phyloP scores from a whole-genome alignment of 1,140 invertebrate species.

The Parasteatoda tepidariorum region DNA sequence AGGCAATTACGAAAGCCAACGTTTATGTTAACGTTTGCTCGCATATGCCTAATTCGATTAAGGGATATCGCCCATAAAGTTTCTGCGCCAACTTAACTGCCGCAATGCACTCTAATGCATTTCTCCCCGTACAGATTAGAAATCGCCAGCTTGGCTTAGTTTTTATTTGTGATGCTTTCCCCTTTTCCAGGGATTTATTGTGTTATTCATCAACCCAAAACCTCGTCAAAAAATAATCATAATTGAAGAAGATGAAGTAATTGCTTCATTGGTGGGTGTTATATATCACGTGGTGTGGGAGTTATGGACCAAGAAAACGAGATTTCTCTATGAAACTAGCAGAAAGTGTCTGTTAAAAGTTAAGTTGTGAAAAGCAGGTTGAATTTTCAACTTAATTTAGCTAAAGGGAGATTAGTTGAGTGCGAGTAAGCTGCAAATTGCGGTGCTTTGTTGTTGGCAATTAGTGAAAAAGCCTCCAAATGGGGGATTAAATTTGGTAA shows the following conservation, averaged over 20 bases:
- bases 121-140: conserved; percentile 33
- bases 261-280: conserved; percentile 22
- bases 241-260: conserved; percentile 24
- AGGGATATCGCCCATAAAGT: conserved; percentile 56
- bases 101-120: conserved; percentile 9
- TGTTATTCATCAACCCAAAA: conserved; percentile 47
- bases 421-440: too few relatives aligned
- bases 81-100: background rate
- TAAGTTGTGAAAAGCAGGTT: background rate
- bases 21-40: conserved; percentile 55
- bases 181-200: conserved; percentile 36
- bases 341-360: background rate
- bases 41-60: conserved; percentile 60
- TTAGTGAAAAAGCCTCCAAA: too few relatives aligned
- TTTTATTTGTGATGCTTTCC: conserved; percentile 24
- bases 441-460: too few relatives aligned
- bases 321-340: background rate
- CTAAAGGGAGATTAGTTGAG: background rate
- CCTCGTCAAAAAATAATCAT: conserved; percentile 41
- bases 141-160: conserved; percentile 32
- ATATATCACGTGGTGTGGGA: background rate
- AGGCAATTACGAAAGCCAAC: conserved; percentile 39
- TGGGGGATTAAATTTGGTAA: too few relatives aligned
- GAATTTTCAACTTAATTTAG: background rate
- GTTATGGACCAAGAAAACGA: background rate